Base-by-base conservation (phyloP, 2,113 vertebrate genomes). In the Cryptomyrus ogoouensis region DNA sequence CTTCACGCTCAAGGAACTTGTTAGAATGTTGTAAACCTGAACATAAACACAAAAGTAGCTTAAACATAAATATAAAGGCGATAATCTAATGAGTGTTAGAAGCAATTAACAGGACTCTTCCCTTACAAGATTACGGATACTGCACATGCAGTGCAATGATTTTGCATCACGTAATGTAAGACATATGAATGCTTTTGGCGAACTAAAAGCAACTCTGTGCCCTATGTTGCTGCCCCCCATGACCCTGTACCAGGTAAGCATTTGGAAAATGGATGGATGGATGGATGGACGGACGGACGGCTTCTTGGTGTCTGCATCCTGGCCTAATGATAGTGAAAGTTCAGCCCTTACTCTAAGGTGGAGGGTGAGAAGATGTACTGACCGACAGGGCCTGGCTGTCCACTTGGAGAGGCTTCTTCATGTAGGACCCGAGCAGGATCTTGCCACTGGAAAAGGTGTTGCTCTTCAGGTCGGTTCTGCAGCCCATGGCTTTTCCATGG, bases 391-490 rank as follows among this genome's bases (percentile, higher is more conserved):
- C 93, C 8, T 91, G 92, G 92, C 93, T 94, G 89, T 96, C 96
- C 91, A 96, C 93, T 92, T 94, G 56, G 13, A 74, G 80, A 80
- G 95, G 96, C 89, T 96, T 96, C 91, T 95, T 95, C 94, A 94
- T 95, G 90, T 92, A 93, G 24, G 95, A 96, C 87, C 95, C 95
- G 50, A 96, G 92, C 87, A 96, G 89, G 24, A 96, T 92, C 89
- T 95, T 96, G 13, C 95, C 95, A 9, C 88, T 93, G 62, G 94
- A 95, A 90, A 95, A 88, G 0, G 89, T 89, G 27, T 42, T 46
- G 27, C 56, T 77, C 58, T 92, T 90, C 31, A 95, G 70, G n/a
- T 96, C 96, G 27, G 91, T 89, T 39, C 88, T 52, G 47, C 94
- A 35, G 50, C 96, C 96, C 5, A 96, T 89, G 0, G 93, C 95